Percentiles rank a stretch among this genome's conserved stretches.
Conservation (phyloP, 2,797 vertebrate species). For the Eutrigla gurnardus region DNA sequence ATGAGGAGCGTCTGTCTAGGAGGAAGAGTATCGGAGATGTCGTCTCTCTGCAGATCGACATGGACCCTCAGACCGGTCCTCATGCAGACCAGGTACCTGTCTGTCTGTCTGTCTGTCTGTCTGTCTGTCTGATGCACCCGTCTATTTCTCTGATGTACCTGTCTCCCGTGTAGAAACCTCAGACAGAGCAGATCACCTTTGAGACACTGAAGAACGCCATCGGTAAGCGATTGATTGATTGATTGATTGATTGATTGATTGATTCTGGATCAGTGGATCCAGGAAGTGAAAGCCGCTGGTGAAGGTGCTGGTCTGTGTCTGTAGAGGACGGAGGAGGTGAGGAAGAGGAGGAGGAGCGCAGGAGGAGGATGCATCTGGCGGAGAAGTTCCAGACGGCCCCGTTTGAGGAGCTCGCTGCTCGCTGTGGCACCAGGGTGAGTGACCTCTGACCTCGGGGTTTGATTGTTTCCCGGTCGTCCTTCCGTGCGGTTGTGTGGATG, state of each 20-base stretch:
- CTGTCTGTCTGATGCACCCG: not conserved
- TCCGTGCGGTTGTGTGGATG: too few relatives aligned
- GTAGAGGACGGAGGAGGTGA: slow-evolving; percentile 81
- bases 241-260: too few relatives aligned
- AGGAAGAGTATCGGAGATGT: slow-evolving; percentile 92
- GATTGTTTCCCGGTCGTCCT: not conserved
- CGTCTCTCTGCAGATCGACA: slow-evolving; percentile 91
- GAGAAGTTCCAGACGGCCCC: slow-evolving; percentile 94
- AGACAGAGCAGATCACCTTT: slow-evolving; percentile 91
- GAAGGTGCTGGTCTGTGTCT: too few relatives aligned
- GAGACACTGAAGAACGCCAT: slow-evolving; percentile 92
- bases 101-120: not conserved
- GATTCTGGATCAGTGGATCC: too few relatives aligned
- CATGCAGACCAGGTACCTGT: slow-evolving; percentile 86
- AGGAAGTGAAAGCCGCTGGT: too few relatives aligned
- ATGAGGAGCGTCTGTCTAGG: slow-evolving; percentile 91
- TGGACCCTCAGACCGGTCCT: slow-evolving; percentile 85
- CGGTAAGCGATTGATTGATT: slow-evolving; percentile 75
- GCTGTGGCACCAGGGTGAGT: slow-evolving; percentile 91
- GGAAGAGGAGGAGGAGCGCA: slow-evolving; percentile 88
- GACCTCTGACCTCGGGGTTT: not conserved
- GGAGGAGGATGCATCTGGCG: slow-evolving; percentile 86
- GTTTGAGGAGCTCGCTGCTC: slow-evolving; percentile 93
- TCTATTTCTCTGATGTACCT: too few relatives aligned
- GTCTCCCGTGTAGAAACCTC: slow-evolving; percentile 79